Evolutionary conservation across 2,797 vertebrate genomes (phyloP).

Genomic region (Labeo calbasu): DNA sequence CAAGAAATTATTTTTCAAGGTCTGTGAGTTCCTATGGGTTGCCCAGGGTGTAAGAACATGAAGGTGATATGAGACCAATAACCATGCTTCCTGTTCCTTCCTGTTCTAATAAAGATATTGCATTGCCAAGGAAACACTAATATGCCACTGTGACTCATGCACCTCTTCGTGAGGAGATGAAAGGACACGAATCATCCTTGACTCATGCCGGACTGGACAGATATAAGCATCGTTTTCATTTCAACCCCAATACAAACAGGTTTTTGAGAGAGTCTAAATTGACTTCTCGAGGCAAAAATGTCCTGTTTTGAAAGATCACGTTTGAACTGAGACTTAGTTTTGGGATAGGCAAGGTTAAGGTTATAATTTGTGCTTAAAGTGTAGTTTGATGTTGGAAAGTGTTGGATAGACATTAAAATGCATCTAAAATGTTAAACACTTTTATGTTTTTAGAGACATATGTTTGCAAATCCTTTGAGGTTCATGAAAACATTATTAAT

Average conservation of each 20-base stretch:
- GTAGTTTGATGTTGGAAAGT: neutral
- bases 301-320: neutral
- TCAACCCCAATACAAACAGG: constrained; percentile 11
- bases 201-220: constrained; percentile 11
- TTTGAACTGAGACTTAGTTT: constrained; percentile 3
- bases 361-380: neutral
- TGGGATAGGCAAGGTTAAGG: neutral
- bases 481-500: neutral
- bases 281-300: neutral
- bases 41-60: neutral
- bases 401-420: neutral
- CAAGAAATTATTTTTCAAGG: neutral
- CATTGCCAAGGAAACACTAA: constrained; percentile 50
- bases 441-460: neutral
- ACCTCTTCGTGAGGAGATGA: constrained; percentile 32
- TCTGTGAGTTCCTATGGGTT: constrained; percentile 17
- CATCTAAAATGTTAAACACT: neutral
- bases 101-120: constrained; percentile 49
- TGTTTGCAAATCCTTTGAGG: neutral
- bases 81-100: constrained; percentile 46
- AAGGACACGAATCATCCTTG: constrained; percentile 32
- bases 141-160: constrained; percentile 45
- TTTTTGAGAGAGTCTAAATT: constrained; percentile 17
- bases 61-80: constrained; percentile 27
- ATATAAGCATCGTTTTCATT: constrained; percentile 21